Conservation (phyloP, 2,888 invertebrate genomes). For the Cryptocephalus moraei region DNA sequence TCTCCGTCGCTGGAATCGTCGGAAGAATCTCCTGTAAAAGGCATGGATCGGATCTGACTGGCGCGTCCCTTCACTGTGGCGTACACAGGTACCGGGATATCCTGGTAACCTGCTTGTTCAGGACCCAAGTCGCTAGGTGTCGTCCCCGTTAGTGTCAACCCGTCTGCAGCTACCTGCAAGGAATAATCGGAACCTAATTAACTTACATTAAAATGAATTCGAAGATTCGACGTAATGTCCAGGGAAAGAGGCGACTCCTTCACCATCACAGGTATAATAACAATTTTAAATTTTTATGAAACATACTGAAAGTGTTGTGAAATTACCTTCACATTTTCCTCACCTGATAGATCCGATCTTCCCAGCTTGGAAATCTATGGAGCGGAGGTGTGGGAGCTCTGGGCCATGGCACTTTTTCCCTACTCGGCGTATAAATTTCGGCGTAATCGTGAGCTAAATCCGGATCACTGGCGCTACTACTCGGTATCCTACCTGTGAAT, state of each 20-base stretch:
- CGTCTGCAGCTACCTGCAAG: constrained; percentile 44
- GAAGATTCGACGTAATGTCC: no score
- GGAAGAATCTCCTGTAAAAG: constrained; percentile 89
- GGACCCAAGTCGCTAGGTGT: constrained; percentile 36
- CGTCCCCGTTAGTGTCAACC: constrained; percentile 38
- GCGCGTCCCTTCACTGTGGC: constrained; percentile 94
- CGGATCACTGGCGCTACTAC: constrained; percentile 54
- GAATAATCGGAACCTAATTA: neutral
- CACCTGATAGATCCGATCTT: constrained; percentile 92
- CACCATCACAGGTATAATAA: no score
- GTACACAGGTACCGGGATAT: constrained; percentile 88
- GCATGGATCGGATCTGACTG: constrained; percentile 91
- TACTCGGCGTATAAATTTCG: constrained; percentile 86
- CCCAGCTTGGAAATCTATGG: constrained; percentile 70
- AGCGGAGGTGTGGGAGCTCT: constrained; percentile 78
- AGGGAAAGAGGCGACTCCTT: no score
- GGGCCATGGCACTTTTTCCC: constrained; percentile 46
- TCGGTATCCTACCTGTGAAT: constrained; percentile 37
- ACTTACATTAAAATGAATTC: no score
- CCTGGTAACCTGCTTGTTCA: constrained; percentile 69
- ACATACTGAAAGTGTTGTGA: no score
- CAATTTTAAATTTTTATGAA: no score
- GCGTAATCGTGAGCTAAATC: constrained; percentile 81
- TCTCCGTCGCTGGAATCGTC: constrained; percentile 93
- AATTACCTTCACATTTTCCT: no score